Conservation (phyloP, 2,888 invertebrate genomes). For the Drepanosiphum platanoidis region DNA sequence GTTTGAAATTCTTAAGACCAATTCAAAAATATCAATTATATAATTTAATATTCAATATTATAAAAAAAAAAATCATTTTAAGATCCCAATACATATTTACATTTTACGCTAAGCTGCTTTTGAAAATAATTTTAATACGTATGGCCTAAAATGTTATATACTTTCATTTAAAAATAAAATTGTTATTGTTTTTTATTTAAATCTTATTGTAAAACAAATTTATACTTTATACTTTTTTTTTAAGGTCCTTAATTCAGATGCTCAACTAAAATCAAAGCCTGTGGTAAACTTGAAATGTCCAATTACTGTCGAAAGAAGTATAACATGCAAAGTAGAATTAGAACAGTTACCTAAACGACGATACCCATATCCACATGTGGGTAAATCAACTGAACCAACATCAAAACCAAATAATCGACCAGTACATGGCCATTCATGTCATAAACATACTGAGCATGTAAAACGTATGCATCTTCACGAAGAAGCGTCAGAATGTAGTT, state of each 20-base stretch:
- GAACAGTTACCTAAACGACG: constrained; percentile 52
- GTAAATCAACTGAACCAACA: constrained; percentile 27
- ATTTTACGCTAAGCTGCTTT: background rate
- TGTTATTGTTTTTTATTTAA: background rate
- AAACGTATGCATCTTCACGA: constrained; percentile 57
- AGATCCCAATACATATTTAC: too few species aligned
- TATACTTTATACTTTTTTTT: background rate
- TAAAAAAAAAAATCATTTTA: too few species aligned
- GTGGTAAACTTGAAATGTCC: constrained; percentile 35
- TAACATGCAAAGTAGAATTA: constrained; percentile 36
- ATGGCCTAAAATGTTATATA: too few species aligned
- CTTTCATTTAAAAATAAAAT: too few species aligned
- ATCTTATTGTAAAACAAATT: background rate
- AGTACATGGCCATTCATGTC: constrained; percentile 61
- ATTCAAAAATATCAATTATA: too few species aligned
- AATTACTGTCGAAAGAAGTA: constrained; percentile 15
- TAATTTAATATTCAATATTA: too few species aligned
- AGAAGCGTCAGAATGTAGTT: constrained; percentile 57
- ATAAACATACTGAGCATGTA: constrained; percentile 57
- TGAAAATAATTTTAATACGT: background rate
- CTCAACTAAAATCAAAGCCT: constrained; percentile 43
- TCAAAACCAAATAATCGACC: constrained; percentile 46
- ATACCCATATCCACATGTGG: constrained; percentile 35
- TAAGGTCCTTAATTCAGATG: constrained; percentile 38
- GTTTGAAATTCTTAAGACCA: too few species aligned